Evolutionary conservation across 2,888 invertebrate species (phyloP).

Genomic region (Aphidius colemani): DNA sequence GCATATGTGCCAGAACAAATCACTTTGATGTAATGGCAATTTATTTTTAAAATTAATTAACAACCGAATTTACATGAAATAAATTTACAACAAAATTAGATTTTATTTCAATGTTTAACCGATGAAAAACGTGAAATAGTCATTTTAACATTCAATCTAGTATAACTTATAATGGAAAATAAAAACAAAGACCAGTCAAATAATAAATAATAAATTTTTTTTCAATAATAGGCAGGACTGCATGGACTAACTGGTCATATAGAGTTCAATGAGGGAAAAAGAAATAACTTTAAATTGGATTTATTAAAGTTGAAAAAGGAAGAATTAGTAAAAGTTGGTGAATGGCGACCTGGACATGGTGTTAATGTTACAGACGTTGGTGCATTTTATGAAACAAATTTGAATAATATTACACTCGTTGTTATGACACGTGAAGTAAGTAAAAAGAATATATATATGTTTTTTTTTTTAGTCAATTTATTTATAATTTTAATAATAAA

Average conservation of each 20-base stretch:
- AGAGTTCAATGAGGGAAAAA: slow-evolving; percentile 82
- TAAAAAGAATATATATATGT: neutral
- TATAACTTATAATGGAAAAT: too few relatives aligned
- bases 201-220: neutral
- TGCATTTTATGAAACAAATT: slow-evolving; percentile 81
- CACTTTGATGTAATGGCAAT: neutral
- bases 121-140: too few relatives aligned
- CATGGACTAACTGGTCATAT: slow-evolving; percentile 88
- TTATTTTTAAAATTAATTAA: slow-evolving; percentile 41
- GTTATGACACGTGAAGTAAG: slow-evolving; percentile 88
- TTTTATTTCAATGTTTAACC: neutral
- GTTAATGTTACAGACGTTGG: slow-evolving; percentile 83
- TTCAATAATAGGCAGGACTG: slow-evolving; percentile 70
- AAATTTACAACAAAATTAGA: slow-evolving; percentile 33
- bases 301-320: slow-evolving; percentile 80
- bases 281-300: slow-evolving; percentile 84
- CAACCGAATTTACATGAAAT: slow-evolving; percentile 38
- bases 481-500: too few relatives aligned
- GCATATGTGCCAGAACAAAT: too few relatives aligned
- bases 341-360: slow-evolving; percentile 77
- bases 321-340: slow-evolving; percentile 78
- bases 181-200: neutral
- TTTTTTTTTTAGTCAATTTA: too few relatives aligned
- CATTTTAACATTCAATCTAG: too few relatives aligned
- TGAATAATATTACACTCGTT: slow-evolving; percentile 83